These are phyloP conservation scores for Hemithea aestivaria DNA, from an alignment of 2,888 invertebrate species.

Conservation along the genomic window DNA sequence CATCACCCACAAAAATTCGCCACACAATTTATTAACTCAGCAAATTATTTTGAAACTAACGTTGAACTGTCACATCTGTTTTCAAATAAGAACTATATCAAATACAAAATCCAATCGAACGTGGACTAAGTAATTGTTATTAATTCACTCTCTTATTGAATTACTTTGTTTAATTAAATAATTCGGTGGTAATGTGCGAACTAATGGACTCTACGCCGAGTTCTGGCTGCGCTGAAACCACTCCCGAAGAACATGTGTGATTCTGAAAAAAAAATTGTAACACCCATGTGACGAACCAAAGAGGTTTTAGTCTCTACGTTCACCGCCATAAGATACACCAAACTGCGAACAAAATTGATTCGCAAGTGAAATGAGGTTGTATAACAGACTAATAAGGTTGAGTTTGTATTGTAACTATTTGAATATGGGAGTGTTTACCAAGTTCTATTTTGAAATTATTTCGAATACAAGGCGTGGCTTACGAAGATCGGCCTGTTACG, in stretches of 20 bases:
- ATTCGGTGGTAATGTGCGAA: slow-evolving; percentile 76
- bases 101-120: slow-evolving; percentile 42
- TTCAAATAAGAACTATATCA: slow-evolving; percentile 42
- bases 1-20: slow-evolving; percentile 37
- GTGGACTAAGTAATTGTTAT: slow-evolving; percentile 62
- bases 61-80: slow-evolving; percentile 53
- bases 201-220: slow-evolving; percentile 71
- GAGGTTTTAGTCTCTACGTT: slow-evolving; percentile 37
- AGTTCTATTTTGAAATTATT: slow-evolving; percentile 43
- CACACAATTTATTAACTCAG: slow-evolving; percentile 24
- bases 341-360: slow-evolving; percentile 4
- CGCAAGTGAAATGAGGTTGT: slow-evolving; percentile 38
- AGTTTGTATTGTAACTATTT: slow-evolving; percentile 12
- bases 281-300: slow-evolving; percentile 39
- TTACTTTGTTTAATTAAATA: slow-evolving; percentile 77
- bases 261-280: slow-evolving; percentile 50
- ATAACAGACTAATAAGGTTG: slow-evolving; percentile 27
- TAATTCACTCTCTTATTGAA: slow-evolving; percentile 74
- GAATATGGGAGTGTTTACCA: slow-evolving; percentile 44
- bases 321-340: slow-evolving; percentile 29
- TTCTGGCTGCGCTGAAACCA: slow-evolving; percentile 63
- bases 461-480: slow-evolving; percentile 56
- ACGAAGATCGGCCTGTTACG: slow-evolving; percentile 27
- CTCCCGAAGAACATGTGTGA: slow-evolving; percentile 52
- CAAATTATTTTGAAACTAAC: slow-evolving; percentile 24